Conservation (phyloP, 1,140 invertebrate species). For the Drosophila sp. region DNA sequence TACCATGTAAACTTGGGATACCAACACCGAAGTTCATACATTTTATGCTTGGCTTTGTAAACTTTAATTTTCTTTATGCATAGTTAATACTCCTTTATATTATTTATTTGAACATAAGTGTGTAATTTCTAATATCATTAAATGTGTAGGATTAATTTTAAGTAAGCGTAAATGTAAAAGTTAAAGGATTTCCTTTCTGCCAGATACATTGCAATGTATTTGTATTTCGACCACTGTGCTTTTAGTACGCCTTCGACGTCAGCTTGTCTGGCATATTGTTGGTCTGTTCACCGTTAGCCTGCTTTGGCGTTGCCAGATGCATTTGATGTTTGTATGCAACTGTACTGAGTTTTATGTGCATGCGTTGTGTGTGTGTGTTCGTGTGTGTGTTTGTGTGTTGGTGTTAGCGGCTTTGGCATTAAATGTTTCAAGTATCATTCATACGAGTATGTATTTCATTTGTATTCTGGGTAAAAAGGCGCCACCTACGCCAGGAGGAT, state of each 20-base stretch:
- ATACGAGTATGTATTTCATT: conserved; percentile 56
- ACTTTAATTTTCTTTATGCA: no score
- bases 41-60: no score
- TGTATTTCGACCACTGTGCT: conserved; percentile 21
- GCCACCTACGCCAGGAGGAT: conserved; percentile 29
- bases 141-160: no score
- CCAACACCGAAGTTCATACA: no score
- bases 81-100: no score
- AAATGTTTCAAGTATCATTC: conserved; percentile 77
- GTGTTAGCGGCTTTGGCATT: conserved; percentile 45
- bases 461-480: conserved; percentile 33
- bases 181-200: no score
- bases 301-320: conserved; percentile 56
- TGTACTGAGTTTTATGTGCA: conserved; percentile 45
- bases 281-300: conserved; percentile 12
- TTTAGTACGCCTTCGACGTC: conserved; percentile 9
- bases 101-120: no score
- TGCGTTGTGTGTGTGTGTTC: not conserved
- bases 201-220: not conserved
- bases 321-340: conserved; percentile 62
- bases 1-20: no score
- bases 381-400: conserved; percentile 13
- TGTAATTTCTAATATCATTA: no score
- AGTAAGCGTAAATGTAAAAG: no score
- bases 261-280: conserved; percentile 27